Evolutionary conservation across 2,113 vertebrate genomes (phyloP), one percentile per base, ranked within the genome.

Genomic region (Notarius quadriscutis): DNA sequence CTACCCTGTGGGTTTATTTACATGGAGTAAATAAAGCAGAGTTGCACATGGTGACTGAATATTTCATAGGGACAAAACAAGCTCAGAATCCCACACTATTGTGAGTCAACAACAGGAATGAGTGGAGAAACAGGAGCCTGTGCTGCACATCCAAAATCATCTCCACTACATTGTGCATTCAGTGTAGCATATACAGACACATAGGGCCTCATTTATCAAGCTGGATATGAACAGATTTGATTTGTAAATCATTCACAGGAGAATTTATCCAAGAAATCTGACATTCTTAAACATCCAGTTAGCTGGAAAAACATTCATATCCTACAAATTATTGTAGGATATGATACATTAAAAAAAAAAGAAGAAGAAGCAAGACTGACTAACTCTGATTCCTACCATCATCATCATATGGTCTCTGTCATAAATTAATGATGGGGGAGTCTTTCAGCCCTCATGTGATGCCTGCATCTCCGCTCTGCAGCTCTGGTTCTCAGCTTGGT

Each of bases 21-120:
- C 80, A 8, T 5, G 6, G 51, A 58, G 72, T 22, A 62, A 53
- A 48, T 71, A 74, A 55, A 75, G 84, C 27, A n/a, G 67, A 75
- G 60, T 48, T 7, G 15, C 4, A 58, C 20, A 22, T 51, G 0
- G 20, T 55, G 12, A 62, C 74, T 90, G 84, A 88, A 90, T 86
- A 84, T 88, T 88, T 86, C 80, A 90, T 88, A 84, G 55, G 67
- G 53, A 88, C 67, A 87, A 81, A 86, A 88, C 41, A 30, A 81
- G 84, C 65, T 53, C 22, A 79, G 60, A 67, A 85, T 7, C n/a
- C 17, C 34, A 65, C 25, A 71, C 58, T 69, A 50, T 60, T 25
- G 57, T 4, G 18, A 58, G 71, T 25, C 60, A 25, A 83, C 20
- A 27, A n/a, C 86, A 81, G 69, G 62, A 57, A 57, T 30, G 83